Evolutionary conservation across 1,140 invertebrate genomes (phyloP), one percentile per base, ranked within the genome.

Genomic region (Drosophila albomicans): DNA sequence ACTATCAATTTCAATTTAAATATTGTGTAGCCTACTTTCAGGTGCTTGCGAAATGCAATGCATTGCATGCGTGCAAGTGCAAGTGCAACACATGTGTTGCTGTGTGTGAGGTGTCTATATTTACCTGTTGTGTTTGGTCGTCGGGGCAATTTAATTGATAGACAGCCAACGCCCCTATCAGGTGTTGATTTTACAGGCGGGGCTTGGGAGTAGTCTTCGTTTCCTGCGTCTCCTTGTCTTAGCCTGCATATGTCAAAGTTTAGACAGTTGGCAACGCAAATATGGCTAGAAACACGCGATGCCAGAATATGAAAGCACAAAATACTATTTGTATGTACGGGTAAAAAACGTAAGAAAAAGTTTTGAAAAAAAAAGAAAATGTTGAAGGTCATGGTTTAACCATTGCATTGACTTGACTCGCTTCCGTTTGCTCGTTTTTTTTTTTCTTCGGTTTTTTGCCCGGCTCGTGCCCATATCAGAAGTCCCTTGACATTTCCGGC

Each of bases 1-100:
- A 65, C 85, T 80, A 88, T 88, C 84, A 88, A 88, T 88, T 89
- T 88, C 84, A 88, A 88, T 88, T 88, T 88, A 82, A 87, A 88
- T 79, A 81, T 79, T 74, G 38, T 79, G 81, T 85, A 71, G 85
- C 84, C 72, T 68, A 79, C 61, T 58, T 70, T 74, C 65, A 66
- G 78, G 78, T 41, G 56, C 49, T 13, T 15, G 41, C 28, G n/a
- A 54, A 51, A 30, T 54, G 28, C 11, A 61, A 57, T 72, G 68
- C 74, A 65, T 20, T 54, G 62, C 62, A 64, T 52, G 71, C 74
- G 74, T 71, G 69, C 46, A 30, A 25, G 16, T 3, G 11, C 49
- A 28, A 58, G 25, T 25, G 35, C 35, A 38, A 28, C 48, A 58
- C 45, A 38, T 25, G 46, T 32, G 48, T 68, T 15, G 20, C 49